phyloP scores from a whole-genome alignment of 2,888 invertebrate genomes.

The Polymixis lichenea region DNA sequence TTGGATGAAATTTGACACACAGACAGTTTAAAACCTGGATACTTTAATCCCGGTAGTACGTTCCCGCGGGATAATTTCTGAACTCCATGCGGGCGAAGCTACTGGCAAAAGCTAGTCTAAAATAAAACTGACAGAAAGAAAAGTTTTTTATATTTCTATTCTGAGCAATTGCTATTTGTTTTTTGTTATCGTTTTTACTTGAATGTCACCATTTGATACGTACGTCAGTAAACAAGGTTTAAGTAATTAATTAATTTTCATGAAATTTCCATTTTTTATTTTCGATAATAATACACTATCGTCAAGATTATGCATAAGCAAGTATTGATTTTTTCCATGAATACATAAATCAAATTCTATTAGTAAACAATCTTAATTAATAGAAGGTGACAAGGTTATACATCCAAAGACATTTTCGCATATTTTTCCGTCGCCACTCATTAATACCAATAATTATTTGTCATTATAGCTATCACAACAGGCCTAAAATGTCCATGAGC shows the following conservation, averaged over 20 bases:
- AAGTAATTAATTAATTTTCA: slow-evolving; percentile 27
- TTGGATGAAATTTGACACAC: no score
- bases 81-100: no score
- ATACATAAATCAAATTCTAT: slow-evolving; percentile 45
- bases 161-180: background rate
- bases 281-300: slow-evolving; percentile 41
- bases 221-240: slow-evolving; percentile 34
- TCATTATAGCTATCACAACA: slow-evolving; percentile 24
- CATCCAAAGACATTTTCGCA: slow-evolving; percentile 27
- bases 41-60: no score
- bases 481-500: slow-evolving; percentile 5
- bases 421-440: slow-evolving; percentile 41
- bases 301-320: slow-evolving; percentile 27
- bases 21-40: no score
- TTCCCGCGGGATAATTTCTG: no score
- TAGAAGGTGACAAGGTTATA: slow-evolving; percentile 49
- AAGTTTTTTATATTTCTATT: no score
- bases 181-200: background rate
- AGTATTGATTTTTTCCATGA: slow-evolving; percentile 51
- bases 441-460: slow-evolving; percentile 11
- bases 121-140: background rate
- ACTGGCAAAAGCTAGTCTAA: no score
- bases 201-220: slow-evolving; percentile 30
- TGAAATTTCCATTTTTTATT: slow-evolving; percentile 42
- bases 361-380: slow-evolving; percentile 53